A percentile compares a stretch with the other conserved stretches of the same genome.
Evolutionary conservation across 2,888 invertebrate genomes (phyloP).

Genomic region (Limnephilus rhombicus): DNA sequence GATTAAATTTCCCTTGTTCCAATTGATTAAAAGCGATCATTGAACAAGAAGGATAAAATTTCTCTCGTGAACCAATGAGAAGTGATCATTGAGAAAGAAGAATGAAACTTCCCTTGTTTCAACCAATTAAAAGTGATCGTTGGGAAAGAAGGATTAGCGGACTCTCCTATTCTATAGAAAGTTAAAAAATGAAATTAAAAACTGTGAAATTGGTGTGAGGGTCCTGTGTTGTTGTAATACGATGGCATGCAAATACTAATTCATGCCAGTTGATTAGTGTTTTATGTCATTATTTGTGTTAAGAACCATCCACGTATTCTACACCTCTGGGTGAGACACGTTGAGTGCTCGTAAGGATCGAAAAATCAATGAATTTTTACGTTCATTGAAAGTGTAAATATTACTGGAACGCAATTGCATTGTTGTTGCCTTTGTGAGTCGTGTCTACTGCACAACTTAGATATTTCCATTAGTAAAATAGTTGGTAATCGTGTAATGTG

Average conservation of each 20-base stretch:
- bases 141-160: background rate
- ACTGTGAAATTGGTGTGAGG: background rate
- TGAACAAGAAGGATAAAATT: background rate
- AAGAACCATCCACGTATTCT: background rate
- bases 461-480: slow-evolving; percentile 35
- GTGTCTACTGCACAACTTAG: slow-evolving; percentile 33
- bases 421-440: slow-evolving; percentile 30
- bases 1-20: background rate
- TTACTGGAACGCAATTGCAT: background rate
- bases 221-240: background rate
- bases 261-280: background rate
- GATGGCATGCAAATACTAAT: background rate
- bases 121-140: background rate
- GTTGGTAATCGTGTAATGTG: slow-evolving; percentile 4
- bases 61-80: too few species aligned
- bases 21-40: background rate
- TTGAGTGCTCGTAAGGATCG: background rate
- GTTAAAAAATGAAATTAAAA: background rate
- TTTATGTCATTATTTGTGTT: background rate
- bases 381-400: slow-evolving; percentile 25
- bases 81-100: background rate
- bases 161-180: background rate
- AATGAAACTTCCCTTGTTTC: background rate
- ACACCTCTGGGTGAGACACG: background rate
- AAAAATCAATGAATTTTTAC: background rate